Conservation (phyloP, 2,888 invertebrate genomes). For the Bibio marci region DNA sequence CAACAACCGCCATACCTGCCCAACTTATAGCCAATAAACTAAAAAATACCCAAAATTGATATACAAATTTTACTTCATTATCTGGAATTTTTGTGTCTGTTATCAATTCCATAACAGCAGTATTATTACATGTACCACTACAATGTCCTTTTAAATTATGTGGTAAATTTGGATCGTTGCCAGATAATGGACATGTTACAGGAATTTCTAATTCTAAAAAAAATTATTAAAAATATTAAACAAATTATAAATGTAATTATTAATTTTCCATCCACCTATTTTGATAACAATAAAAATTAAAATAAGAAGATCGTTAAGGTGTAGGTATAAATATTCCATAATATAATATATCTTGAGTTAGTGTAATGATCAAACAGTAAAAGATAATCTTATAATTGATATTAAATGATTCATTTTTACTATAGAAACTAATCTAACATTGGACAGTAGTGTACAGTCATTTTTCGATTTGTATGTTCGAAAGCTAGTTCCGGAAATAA, state of each 20-base stretch:
- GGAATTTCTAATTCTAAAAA: not conserved
- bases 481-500: too few species aligned
- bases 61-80: conserved; percentile 24
- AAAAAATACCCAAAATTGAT: conserved; percentile 67
- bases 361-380: too few species aligned
- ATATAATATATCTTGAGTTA: too few species aligned
- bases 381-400: too few species aligned
- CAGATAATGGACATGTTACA: not conserved
- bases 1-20: conserved; percentile 70
- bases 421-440: too few species aligned
- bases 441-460: too few species aligned
- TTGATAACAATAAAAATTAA: not conserved
- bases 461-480: too few species aligned
- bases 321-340: too few species aligned
- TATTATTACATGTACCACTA: conserved; percentile 19
- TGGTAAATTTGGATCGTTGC: not conserved
- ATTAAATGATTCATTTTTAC: too few species aligned
- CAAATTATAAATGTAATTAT: not conserved
- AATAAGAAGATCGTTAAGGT: too few species aligned
- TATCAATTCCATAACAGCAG: conserved; percentile 14
- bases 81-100: conserved; percentile 16
- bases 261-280: not conserved
- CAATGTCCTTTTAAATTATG: conserved; percentile 19
- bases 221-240: not conserved
- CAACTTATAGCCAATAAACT: conserved; percentile 60